A percentile compares a stretch with the other conserved stretches of the same genome.
Conservation (phyloP, 1,140 invertebrate genomes). For the Centruroides sculpturatus region DNA sequence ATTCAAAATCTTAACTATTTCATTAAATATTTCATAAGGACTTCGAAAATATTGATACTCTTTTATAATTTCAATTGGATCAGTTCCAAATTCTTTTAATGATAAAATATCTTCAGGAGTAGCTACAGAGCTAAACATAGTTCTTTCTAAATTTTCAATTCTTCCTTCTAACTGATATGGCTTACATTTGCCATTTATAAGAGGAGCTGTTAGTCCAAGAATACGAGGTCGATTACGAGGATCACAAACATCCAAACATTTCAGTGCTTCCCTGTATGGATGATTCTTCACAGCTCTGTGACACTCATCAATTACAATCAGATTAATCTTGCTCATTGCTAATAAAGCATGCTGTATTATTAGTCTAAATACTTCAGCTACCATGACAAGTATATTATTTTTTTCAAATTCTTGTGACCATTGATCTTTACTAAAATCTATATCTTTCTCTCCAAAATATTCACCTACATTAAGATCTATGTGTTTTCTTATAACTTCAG, state of each 20-base stretch:
- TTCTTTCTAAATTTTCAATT: conserved; percentile 53
- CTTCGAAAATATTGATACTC: background rate
- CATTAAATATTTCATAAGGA: background rate
- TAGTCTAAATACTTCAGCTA: conserved; percentile 63
- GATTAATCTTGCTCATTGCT: conserved; percentile 45
- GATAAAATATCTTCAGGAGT: conserved; percentile 65
- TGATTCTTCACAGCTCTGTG: conserved; percentile 57
- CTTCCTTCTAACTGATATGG: conserved; percentile 46
- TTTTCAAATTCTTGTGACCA: conserved; percentile 49
- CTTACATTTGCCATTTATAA: conserved; percentile 31
- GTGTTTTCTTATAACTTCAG: conserved; percentile 41
- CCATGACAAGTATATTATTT: conserved; percentile 67
- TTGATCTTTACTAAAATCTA: conserved; percentile 26
- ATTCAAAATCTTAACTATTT: background rate
- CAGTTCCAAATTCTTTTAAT: conserved; percentile 44
- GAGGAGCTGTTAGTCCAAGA: conserved; percentile 45
- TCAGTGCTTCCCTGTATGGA: conserved; percentile 50
- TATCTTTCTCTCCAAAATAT: conserved; percentile 33
- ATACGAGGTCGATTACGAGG: conserved; percentile 32
- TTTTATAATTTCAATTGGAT: conserved; percentile 27
- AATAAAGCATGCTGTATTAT: conserved; percentile 49
- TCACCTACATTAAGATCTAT: conserved; percentile 38
- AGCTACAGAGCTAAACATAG: conserved; percentile 50
- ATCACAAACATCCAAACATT: conserved; percentile 34
- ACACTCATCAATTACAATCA: conserved; percentile 85